Percentiles rank a stretch among this genome's conserved stretches.
These are phyloP conservation scores for Drosophila prolongata DNA, from an alignment of 2,888 invertebrate species.

Conservation along the genomic window DNA sequence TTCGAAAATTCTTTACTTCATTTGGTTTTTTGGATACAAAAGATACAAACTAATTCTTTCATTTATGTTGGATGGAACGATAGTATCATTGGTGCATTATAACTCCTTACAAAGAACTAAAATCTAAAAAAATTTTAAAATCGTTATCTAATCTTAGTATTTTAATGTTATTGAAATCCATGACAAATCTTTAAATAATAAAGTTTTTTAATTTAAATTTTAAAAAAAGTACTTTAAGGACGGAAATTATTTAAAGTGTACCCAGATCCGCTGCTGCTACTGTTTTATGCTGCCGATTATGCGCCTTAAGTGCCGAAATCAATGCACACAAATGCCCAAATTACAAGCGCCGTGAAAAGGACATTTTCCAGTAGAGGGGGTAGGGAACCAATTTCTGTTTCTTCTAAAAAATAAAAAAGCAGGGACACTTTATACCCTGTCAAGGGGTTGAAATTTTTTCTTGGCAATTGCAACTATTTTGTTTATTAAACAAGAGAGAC, in stretches of 20 bases:
- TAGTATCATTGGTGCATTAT: too few relatives aligned
- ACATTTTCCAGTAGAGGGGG: slow-evolving; percentile 2
- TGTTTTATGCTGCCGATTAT: slow-evolving; percentile 62
- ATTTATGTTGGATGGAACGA: too few relatives aligned
- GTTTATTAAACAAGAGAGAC: slow-evolving; percentile 72
- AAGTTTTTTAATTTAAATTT: too few relatives aligned
- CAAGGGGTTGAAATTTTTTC: slow-evolving; percentile 12
- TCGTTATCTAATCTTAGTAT: too few relatives aligned
- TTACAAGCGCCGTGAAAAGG: slow-evolving; percentile 62
- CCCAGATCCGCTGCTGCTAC: slow-evolving; percentile 10
- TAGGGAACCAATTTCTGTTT: neutral
- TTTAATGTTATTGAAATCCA: too few relatives aligned
- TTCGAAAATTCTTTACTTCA: too few relatives aligned
- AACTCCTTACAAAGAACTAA: too few relatives aligned
- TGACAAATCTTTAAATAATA: too few relatives aligned
- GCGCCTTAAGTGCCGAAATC: slow-evolving; percentile 82
- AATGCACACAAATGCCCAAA: slow-evolving; percentile 82
- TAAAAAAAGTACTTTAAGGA: too few relatives aligned
- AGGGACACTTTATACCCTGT: slow-evolving; percentile 5
- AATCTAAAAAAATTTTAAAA: too few relatives aligned
- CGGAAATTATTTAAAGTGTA: slow-evolving; percentile 8
- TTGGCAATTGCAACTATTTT: slow-evolving; percentile 66
- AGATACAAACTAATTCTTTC: too few relatives aligned
- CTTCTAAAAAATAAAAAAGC: slow-evolving; percentile 3
- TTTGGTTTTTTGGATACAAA: too few relatives aligned